Evolutionary conservation across 2,888 invertebrate genomes (phyloP), one percentile per base, ranked within the genome.

Genomic region (Acronicta aceris): DNA sequence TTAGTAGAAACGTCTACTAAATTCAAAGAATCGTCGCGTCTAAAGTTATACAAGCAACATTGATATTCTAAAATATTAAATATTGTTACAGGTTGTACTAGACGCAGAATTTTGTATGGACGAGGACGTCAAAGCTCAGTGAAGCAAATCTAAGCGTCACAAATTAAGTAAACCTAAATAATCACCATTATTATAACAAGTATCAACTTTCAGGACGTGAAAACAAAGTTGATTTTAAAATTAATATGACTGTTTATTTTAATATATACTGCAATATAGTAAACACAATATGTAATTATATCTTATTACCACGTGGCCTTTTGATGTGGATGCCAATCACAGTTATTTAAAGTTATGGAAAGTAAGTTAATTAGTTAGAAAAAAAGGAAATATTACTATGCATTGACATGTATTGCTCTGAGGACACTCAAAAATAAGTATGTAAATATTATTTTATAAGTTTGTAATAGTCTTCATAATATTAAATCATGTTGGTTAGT

Each of bases 21-120:
- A 21, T 21, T 21, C 21, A 21, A 4, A 21, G 21, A 21, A 21
- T 21, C 21, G 4, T 21, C 2, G 21, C 4, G 2, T 21, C 21
- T 21, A 21, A 21, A 21, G 21, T 21, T 21, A 21, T 21, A 21
- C 4, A 21, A 21, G 21, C 2, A 21, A 21, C 21, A 21, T n/a
- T 30, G 9, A 33, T 33, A 33, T 33, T 33, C 12, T 12, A 33
- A 33, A 33, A 6, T 38, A n/a, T 38, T 38, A 5, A n/a, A n/a
- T 64, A 61, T 77, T 54, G 21, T 86, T 82, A 7, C 89, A 92
- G 92, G 91, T 88, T 7, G 89, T 86, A 7, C 71, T 92, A 55
- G 90, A 92, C 21, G 67, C 85, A 0, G 90, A 91, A 2, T 92
- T 85, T 27, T 65, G 65, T 17, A 88, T 91, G 59, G 88, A 89